Base-by-base conservation (phyloP, 2,888 invertebrate genomes). In the Timema cristinae region DNA sequence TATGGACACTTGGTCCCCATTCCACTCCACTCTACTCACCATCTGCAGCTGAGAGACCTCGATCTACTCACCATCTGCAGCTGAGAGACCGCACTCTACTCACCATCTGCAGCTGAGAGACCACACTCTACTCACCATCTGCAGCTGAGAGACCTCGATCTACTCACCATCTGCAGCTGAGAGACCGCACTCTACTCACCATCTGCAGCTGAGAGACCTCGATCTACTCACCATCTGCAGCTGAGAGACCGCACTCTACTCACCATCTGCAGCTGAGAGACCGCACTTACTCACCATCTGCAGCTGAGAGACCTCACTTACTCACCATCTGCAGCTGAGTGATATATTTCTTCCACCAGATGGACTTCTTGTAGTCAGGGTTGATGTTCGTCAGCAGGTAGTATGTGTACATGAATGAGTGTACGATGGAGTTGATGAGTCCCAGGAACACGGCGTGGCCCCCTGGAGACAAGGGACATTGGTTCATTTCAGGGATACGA, bases 281-380 rank as follows among this genome's bases (percentile, higher is more conserved):
- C n/a, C n/a, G n/a, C 83, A n/a, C n/a, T n/a, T 16, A 10, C 68
- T 84, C 82, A 89, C 88, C 80, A 95, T 86, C n/a, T n/a, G n/a
- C n/a, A n/a, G n/a, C n/a, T n/a, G n/a, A n/a, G n/a, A n/a, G n/a
- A n/a, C n/a, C n/a, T n/a, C 32, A 1, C 4, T 4, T 32, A 11
- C 68, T 84, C 82, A 89, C 88, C 32, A 32, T 32, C 83, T 96
- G 95, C 77, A 95, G 79, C 79, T 91, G 91, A 0, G 95, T 95
- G 73, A 96, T 90, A 78, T 92, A 86, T 75, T 91, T 92, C 80
- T 95, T 95, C 91, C 94, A 92, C 91, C 92, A 92, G 0, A 91
- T 80, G 76, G 83, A 84, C 74, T 83, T 82, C 75, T 82, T 81
- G 78, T 83, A 85, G 13, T 82, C 78, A 2, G 86, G 84, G 11